A percentile compares a stretch with the other conserved stretches of the same genome.
These are phyloP conservation scores for Ophion ellenae DNA, from an alignment of 2,888 invertebrate species.

Conservation along the genomic window DNA sequence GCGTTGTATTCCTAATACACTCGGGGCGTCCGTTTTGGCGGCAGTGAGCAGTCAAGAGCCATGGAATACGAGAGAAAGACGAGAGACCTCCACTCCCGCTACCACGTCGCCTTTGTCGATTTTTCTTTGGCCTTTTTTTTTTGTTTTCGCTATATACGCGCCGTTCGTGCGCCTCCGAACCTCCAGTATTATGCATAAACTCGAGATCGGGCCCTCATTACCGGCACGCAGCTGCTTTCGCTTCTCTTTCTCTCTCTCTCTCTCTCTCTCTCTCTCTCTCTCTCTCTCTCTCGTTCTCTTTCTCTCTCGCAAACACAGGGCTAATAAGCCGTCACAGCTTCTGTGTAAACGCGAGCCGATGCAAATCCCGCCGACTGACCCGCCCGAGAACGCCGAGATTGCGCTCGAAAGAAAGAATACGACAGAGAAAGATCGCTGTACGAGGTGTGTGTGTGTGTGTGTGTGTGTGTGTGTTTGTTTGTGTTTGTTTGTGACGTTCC, in stretches of 20 bases:
- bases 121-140: conserved; percentile 9
- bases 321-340: conserved; percentile 82
- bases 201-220: conserved; percentile 79
- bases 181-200: conserved; percentile 76
- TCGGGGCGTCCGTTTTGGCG: conserved; percentile 57
- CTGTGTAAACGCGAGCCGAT: conserved; percentile 78
- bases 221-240: conserved; percentile 80
- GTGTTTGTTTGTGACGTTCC: background rate
- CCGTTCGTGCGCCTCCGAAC: conserved; percentile 42
- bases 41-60: conserved; percentile 53
- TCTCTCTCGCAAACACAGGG: conserved; percentile 63
- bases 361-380: conserved; percentile 73
- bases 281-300: background rate
- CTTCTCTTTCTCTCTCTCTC: background rate
- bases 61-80: conserved; percentile 49
- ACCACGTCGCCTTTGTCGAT: background rate
- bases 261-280: conserved; percentile 21
- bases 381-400: conserved; percentile 53
- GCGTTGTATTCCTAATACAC: conserved; percentile 59
- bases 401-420: conserved; percentile 38
- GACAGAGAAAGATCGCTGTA: conserved; percentile 41
- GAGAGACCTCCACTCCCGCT: conserved; percentile 11
- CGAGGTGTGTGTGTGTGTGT: background rate
- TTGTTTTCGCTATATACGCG: conserved; percentile 21
- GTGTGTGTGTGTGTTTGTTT: background rate